Evolutionary conservation across 2,113 vertebrate species (phyloP), one percentile per base, ranked within the genome.

Genomic region (Oxyruncus cristatus): DNA sequence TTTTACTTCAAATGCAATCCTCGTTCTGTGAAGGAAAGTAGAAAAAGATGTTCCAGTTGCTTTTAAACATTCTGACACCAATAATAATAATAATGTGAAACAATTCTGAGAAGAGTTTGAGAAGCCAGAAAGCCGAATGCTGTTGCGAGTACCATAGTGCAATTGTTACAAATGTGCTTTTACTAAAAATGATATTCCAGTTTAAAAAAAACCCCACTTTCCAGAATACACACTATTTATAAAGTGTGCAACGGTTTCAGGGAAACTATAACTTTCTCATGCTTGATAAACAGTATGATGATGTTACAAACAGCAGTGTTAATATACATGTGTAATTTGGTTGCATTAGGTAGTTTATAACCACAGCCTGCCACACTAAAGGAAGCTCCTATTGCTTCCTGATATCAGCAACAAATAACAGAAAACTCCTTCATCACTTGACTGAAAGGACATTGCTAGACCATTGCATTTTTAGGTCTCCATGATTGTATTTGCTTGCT

Each of bases 1-100:
- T 97, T 99, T 99, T 93, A 98, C 98, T 98, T 99, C 99, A 97
- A 99, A 99, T 21, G 99, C 99, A 97, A 98, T 98, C 94, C 99
- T 98, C 62, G 99, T 99, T 98, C 99, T 99, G 98, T 91, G 92
- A 96, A 97, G 92, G 73, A 94, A 86, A 97, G 90, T 81, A 97
- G 93, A 94, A 94, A 93, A 92, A 95, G 93, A 96, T 62, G 42
- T 94, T 97, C 97, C 80, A 96, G 83, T 68, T 92, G 50, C 62
- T 88, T 90, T 92, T 96, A 95, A 95, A 92, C 42, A 93, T 44
- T 79, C 26, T 68, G 39, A 76, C 75, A 50, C 24, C 49, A 82
- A 65, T 91, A 96, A 93, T 89, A 81, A 93, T 68, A 81, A 93
- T 68, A 67, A 82, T 2, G 86, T 91, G 83, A 93, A 97, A 97